A percentile compares a stretch with the other conserved stretches of the same genome.
Conservation (phyloP, 1,140 invertebrate species). For the Diorhabda carinulata region DNA sequence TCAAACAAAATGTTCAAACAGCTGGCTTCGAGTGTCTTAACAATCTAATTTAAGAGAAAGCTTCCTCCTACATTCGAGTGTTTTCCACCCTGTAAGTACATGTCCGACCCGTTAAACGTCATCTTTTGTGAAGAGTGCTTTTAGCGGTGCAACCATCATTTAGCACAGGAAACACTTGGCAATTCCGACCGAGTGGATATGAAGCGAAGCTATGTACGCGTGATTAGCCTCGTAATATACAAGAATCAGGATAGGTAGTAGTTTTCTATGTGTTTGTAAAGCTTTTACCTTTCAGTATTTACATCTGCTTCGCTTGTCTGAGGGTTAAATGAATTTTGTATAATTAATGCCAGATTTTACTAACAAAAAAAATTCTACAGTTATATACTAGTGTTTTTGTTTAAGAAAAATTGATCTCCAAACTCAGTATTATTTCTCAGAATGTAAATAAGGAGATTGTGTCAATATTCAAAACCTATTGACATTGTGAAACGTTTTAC, state of each 20-base stretch:
- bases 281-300: background rate
- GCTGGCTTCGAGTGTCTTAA: too few relatives aligned
- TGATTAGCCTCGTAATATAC: background rate
- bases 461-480: too few relatives aligned
- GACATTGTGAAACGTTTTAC: too few relatives aligned
- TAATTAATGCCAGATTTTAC: background rate
- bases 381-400: background rate
- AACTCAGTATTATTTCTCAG: too few relatives aligned
- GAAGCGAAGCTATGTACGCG: background rate
- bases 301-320: background rate
- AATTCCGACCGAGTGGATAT: background rate
- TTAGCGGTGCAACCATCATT: background rate
- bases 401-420: too few relatives aligned
- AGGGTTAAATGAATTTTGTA: background rate
- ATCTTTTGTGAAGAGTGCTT: background rate
- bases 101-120: background rate
- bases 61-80: background rate
- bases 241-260: background rate
- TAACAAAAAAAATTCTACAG: background rate
- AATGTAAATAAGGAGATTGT: too few relatives aligned
- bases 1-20: too few relatives aligned
- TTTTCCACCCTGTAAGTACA: background rate
- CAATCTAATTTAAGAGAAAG: too few relatives aligned
- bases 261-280: constrained; percentile 3
- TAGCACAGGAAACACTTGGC: constrained; percentile 1